Conservation (phyloP, 2,113 vertebrate genomes). For the Lates calcarifer region DNA sequence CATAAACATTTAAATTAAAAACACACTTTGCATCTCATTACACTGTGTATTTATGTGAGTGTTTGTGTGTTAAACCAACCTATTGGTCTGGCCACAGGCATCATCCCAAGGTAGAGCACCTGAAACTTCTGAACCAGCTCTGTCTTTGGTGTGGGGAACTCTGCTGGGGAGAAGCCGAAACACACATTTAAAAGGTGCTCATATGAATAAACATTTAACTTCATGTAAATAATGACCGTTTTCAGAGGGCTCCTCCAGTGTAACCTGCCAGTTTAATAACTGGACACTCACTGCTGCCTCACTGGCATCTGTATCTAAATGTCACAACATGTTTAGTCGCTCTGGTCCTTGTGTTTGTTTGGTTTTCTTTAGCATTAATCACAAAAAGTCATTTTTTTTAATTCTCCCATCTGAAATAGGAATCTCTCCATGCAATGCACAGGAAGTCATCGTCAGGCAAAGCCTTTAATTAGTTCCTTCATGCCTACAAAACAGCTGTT, state of each 20-base stretch:
- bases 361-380: too few relatives aligned
- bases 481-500: neutral
- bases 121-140: conserved; percentile 99
- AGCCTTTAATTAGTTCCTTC: neutral
- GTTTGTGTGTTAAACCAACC: conserved; percentile 81
- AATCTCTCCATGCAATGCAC: neutral
- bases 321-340: neutral
- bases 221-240: neutral
- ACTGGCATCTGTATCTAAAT: neutral
- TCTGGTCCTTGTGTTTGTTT: too few relatives aligned
- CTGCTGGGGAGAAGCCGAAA: conserved; percentile 83
- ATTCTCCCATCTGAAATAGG: neutral
- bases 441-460: too few relatives aligned
- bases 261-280: neutral
- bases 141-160: conserved; percentile 99
- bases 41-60: neutral
- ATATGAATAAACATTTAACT: neutral
- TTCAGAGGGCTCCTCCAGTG: neutral
- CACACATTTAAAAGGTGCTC: neutral
- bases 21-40: neutral
- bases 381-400: too few relatives aligned
- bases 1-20: neutral
- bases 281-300: neutral
- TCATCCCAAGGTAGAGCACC: conserved; percentile 94
- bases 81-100: conserved; percentile 91